Base-by-base conservation (phyloP, 2,888 invertebrate species). In the Lasius fuliginosus region DNA sequence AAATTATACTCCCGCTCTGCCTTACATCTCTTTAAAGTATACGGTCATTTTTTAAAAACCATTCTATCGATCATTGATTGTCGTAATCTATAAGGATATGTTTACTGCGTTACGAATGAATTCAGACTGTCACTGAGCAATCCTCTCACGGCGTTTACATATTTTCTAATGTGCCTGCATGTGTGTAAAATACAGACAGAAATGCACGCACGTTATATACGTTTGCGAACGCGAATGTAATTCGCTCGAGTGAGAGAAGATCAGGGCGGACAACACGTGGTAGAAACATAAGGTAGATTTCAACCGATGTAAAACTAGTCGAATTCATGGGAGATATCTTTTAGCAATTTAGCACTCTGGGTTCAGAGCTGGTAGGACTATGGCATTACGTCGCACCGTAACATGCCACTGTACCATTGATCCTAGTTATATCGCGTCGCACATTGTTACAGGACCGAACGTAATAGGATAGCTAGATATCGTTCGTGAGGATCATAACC, bases 101-200 rank as follows among this genome's bases (percentile, higher is more conserved):
- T 86, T 86, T 83, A 79, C 81, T 49, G 33, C 53, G 73, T 69
- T 69, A 74, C 71, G 71, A 83, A 86, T 81, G 89, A 88, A 90
- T 86, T 92, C 90, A 90, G 91, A 91, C 91, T 92, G 90, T 92
- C 93, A 93, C 92, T 92, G 92, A 93, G 92, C 92, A 91, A 92
- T 93, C 92, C 93, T 93, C n/a, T 74, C 71, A 89, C 89, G 89
- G 88, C 60, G 75, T 84, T 74, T 84, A 73, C 71, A 79, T 75
- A 79, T 82, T 74, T 62, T 46, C 40, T 67, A 36, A 42, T 65
- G 82, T 27, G 79, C 58, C 65, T 71, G n/a, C 56, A 62, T 49
- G 62, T 46, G 65, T 65, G 58, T 40, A 33, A 23, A 23, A 46
- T 56, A 23, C 49, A 23, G 49, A 62, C 6, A n/a, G 27, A 60